Evolutionary conservation across 1,140 invertebrate species (phyloP), one percentile per base, ranked within the genome.

Genomic region (Euwallacea fornicatus): DNA sequence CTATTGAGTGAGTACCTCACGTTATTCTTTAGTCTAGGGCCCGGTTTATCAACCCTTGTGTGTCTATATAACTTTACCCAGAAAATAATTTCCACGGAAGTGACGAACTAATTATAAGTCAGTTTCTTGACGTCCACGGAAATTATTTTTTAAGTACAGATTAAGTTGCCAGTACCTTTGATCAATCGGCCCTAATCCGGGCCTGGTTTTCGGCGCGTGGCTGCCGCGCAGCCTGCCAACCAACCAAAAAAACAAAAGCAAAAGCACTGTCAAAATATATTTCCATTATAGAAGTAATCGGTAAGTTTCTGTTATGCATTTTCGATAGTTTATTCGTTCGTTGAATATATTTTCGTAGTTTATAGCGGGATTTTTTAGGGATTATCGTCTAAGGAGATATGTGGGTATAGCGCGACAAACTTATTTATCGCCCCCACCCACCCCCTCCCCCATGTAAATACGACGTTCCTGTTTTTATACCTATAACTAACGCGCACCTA

Each of bases 391-490:
- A 33, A 33, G 21, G 21, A 33, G 21, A 33, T 33, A 33, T 33
- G 21, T 33, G 21, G 21, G 21, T 33, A 33, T 33, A 50, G 9
- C 46, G 9, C 46, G 46, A 50, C 46, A 10, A 50, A 10, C 13
- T 50, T 50, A 50, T 50, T 50, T 50, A 50, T 44, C 63, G 46
- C 47, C 47, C 47, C 21, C 21, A 33, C 21, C 21, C 21, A 33
- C 21, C 21, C 21, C 46, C 13, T 13, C 46, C 42, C 73, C 66
- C 73, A 71, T 76, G 73, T 76, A 76, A 61, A 78, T 76, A 77
- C 62, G 69, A 74, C 75, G 76, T 78, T 78, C 76, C 76, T 78
- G 75, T 76, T 78, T 72, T 78, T 77, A 76, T 77, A 78, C 73
- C 77, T 71, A 50, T 50, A 69, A 69, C 60, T 62, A 74, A 76